Evolutionary conservation across 1,140 invertebrate species (phyloP).

Genomic region (Spodoptera frugiperda): DNA sequence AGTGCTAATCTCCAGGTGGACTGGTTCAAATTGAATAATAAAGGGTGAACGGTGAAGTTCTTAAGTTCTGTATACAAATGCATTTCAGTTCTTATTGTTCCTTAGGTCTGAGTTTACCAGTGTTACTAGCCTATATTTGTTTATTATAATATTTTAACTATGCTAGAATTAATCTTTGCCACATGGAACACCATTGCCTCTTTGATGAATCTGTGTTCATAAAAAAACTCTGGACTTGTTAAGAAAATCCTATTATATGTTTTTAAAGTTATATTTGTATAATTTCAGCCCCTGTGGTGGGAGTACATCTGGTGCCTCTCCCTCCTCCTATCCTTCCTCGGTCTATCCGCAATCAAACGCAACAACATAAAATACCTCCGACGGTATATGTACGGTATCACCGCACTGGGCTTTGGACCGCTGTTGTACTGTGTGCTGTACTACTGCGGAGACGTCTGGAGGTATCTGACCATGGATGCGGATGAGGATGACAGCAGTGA

Average conservation of each 20-base stretch:
- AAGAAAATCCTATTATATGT: background rate
- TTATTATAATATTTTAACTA: too few species aligned
- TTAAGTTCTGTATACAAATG: too few species aligned
- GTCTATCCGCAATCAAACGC: constrained; percentile 93
- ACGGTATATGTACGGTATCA: constrained; percentile 93
- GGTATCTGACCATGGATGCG: constrained; percentile 90
- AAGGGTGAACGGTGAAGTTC: too few species aligned
- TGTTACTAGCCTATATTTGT: too few species aligned
- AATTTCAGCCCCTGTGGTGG: constrained; percentile 93
- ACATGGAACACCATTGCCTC: too few species aligned
- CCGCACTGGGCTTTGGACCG: constrained; percentile 92
- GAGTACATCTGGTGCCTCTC: constrained; percentile 97
- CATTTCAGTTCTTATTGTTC: too few species aligned
- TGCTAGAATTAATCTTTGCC: too few species aligned
- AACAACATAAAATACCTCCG: constrained; percentile 93
- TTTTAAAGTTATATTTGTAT: background rate
- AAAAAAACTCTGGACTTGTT: too few species aligned
- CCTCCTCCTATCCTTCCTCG: constrained; percentile 94
- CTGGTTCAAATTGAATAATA: too few species aligned
- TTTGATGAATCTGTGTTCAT: too few species aligned
- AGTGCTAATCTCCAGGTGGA: too few species aligned
- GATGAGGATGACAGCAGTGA: constrained; percentile 88
- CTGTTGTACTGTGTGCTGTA: constrained; percentile 93
- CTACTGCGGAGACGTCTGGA: constrained; percentile 94
- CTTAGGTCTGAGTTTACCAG: too few species aligned